These are phyloP conservation scores for Nibea coibor DNA, from an alignment of 2,113 vertebrate species.

Conservation along the genomic window DNA sequence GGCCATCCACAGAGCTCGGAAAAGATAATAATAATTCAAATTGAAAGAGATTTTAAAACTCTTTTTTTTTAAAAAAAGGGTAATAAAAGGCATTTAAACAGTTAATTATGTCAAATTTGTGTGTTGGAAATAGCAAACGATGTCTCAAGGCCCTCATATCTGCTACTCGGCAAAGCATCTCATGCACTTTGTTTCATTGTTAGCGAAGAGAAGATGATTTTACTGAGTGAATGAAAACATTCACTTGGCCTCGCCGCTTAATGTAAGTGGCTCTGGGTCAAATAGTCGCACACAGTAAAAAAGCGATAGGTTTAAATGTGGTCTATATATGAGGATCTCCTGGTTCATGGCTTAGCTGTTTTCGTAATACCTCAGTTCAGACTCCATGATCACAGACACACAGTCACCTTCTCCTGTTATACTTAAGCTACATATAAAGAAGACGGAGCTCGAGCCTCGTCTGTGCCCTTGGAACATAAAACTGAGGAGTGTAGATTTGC, in stretches of 20 bases:
- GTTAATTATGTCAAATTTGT: background rate
- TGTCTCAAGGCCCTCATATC: conserved; percentile 4
- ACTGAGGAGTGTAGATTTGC: conserved; percentile 1
- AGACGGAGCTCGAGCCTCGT: conserved; percentile 3
- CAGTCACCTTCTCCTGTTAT: background rate
- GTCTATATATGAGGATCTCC: background rate
- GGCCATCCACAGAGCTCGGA: too few species aligned
- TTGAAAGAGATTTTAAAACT: too few species aligned
- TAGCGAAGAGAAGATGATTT: background rate
- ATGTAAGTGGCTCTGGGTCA: background rate
- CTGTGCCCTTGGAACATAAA: conserved; percentile 45
- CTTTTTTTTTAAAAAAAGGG: too few species aligned
- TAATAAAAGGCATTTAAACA: background rate
- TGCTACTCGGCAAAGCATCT: background rate
- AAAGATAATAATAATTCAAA: too few species aligned
- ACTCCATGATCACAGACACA: background rate
- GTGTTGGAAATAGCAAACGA: background rate
- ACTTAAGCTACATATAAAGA: conserved; percentile 12
- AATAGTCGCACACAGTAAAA: background rate
- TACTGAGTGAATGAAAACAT: background rate
- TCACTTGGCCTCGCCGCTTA: background rate
- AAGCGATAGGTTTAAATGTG: background rate
- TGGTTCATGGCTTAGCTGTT: background rate
- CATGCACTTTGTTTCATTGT: background rate
- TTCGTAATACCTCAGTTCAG: background rate